A percentile compares a stretch with the other conserved stretches of the same genome.
These are phyloP conservation scores for Chrysemys picta DNA, from an alignment of 2,113 vertebrate genomes.

Conservation along the genomic window DNA sequence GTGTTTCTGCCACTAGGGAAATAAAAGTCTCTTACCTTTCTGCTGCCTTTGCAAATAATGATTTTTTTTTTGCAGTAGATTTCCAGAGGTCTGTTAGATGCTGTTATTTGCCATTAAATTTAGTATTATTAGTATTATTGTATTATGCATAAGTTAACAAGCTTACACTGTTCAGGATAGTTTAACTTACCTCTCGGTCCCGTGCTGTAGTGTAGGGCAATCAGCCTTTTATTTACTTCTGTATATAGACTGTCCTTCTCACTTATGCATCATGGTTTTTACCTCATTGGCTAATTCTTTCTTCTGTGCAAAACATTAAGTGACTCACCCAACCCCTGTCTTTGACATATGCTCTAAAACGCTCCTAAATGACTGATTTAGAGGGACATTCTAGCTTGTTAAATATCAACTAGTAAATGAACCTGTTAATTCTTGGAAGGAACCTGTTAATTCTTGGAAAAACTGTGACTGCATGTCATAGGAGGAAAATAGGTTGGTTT, in stretches of 20 bases:
- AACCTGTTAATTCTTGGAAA: constrained; percentile 68
- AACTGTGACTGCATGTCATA: background rate
- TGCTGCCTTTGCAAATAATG: constrained; percentile 47
- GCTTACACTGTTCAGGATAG: constrained; percentile 24
- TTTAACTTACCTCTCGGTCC: constrained; percentile 65
- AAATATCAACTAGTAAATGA: constrained; percentile 78
- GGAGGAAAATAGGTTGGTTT: background rate
- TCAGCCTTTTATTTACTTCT: constrained; percentile 27
- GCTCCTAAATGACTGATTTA: constrained; percentile 60
- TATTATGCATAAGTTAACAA: background rate
- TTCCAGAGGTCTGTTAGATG: constrained; percentile 32
- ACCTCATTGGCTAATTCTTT: constrained; percentile 71
- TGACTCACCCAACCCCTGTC: constrained; percentile 52
- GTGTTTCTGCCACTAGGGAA: constrained; percentile 45
- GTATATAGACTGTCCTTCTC: constrained; percentile 19
- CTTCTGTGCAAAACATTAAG: constrained; percentile 48
- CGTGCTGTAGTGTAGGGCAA: constrained; percentile 19
- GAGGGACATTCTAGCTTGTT: constrained; percentile 68
- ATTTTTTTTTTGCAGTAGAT: constrained; percentile 11
- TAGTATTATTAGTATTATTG: constrained; percentile 21
- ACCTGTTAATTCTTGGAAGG: constrained; percentile 66
- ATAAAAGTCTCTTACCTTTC: constrained; percentile 56
- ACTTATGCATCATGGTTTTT: constrained; percentile 28
- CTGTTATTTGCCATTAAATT: constrained; percentile 21
- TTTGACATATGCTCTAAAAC: constrained; percentile 30